Percentiles rank a stretch among this genome's conserved stretches.
phyloP scores from a whole-genome alignment of 2,113 vertebrate species.

The Scopus umbretta region DNA sequence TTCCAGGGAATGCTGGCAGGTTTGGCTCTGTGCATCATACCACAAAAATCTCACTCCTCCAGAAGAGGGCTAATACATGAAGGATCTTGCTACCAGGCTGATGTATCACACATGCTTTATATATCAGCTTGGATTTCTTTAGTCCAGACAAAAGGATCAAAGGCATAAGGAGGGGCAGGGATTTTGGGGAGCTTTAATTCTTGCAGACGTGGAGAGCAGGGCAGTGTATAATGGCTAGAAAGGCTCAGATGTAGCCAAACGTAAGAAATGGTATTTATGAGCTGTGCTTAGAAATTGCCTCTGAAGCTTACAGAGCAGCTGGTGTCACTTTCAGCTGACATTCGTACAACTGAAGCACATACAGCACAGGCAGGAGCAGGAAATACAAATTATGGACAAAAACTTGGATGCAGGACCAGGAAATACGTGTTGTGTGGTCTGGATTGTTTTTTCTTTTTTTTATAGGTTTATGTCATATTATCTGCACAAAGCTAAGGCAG shows the following conservation, averaged over 20 bases:
- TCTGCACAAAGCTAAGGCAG: not conserved
- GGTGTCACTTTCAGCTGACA: conserved; percentile 6
- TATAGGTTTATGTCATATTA: not conserved
- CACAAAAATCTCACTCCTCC: conserved; percentile 62
- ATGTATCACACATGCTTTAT: conserved; percentile 44
- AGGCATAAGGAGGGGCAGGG: not conserved
- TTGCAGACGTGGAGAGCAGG: not conserved
- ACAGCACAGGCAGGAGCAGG: not conserved
- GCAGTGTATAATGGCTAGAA: not conserved
- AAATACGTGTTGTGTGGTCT: not conserved
- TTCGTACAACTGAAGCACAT: not conserved
- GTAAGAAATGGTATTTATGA: not conserved
- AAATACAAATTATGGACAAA: not conserved
- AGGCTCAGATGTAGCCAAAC: not conserved
- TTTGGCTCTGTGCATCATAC: conserved; percentile 49
- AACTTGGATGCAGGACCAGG: not conserved
- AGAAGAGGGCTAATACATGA: conserved; percentile 5
- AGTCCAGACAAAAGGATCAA: conserved; percentile 27
- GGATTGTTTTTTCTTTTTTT: not conserved
- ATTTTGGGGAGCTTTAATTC: not conserved
- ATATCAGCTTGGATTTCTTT: conserved; percentile 12
- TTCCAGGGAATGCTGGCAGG: conserved; percentile 60
- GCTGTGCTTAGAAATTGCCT: not conserved
- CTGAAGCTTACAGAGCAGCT: not conserved
- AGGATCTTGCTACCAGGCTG: conserved; percentile 36